Conservation (phyloP, 2,113 vertebrate species). For the Lophochroa leadbeateri region DNA sequence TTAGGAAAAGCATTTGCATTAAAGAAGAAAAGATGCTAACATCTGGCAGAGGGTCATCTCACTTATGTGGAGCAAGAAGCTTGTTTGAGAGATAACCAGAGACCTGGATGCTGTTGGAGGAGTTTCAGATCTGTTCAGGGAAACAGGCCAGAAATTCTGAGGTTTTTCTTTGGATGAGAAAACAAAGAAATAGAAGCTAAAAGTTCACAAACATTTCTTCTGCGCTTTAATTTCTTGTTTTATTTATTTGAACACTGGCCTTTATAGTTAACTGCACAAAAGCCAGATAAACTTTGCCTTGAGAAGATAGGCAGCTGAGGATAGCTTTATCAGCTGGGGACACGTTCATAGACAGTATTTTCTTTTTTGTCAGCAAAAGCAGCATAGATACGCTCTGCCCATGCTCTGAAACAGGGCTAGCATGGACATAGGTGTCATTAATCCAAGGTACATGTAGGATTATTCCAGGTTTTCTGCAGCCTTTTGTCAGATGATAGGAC, state of each 20-base stretch:
- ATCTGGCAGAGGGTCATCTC: not conserved
- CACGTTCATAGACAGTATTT: fast-evolving
- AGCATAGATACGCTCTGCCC: not conserved
- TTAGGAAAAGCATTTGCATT: not conserved
- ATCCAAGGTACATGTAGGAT: not conserved
- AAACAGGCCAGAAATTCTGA: not conserved
- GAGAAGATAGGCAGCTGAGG: not conserved
- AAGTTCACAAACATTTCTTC: not conserved
- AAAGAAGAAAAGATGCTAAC: not conserved
- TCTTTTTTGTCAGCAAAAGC: not conserved
- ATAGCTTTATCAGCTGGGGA: not conserved
- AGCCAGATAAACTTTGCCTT: not conserved
- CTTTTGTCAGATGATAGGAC: not conserved
- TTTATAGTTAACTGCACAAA: not conserved
- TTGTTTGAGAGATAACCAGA: not conserved
- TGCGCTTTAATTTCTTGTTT: not conserved
- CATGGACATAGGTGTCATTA: not conserved
- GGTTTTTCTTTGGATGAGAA: not conserved
- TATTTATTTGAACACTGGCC: not conserved
- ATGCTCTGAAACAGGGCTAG: not conserved
- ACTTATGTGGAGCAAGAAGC: not conserved
- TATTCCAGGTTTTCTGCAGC: not conserved
- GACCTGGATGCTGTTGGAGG: not conserved
- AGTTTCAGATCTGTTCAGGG: not conserved
- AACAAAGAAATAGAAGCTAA: not conserved